Conservation (phyloP, 2,888 invertebrate species). For the Leptopilina syphax region DNA sequence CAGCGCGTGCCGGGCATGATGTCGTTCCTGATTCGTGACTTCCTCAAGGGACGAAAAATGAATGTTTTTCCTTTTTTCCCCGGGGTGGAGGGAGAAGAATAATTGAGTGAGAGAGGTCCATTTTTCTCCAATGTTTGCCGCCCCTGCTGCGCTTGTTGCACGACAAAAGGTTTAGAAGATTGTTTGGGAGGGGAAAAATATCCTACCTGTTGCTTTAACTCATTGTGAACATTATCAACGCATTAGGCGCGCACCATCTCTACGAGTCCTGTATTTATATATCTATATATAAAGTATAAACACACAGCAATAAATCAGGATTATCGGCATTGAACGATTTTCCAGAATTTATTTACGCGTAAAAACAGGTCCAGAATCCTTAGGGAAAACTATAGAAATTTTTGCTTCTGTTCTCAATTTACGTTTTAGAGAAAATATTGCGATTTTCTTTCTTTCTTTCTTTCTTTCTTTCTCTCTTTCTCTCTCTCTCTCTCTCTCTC, state of each 20-base stretch:
- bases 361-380: conserved; percentile 15
- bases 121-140: not conserved
- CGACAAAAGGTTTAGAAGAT: conserved; percentile 49
- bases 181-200: conserved; percentile 45
- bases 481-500: no score
- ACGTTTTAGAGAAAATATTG: not conserved
- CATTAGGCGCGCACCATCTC: conserved; percentile 22
- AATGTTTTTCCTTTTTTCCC: no score
- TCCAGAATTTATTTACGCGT: not conserved
- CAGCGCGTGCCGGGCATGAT: conserved; percentile 59
- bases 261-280: no score
- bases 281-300: no score
- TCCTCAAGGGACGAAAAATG: not conserved
- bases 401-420: conserved; percentile 25
- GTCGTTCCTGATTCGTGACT: conserved; percentile 44
- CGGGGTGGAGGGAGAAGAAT: no score
- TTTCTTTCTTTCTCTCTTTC: no score
- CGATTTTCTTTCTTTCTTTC: conserved; percentile 18
- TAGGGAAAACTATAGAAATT: not conserved
- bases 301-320: conserved; percentile 56
- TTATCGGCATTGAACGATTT: conserved; percentile 47
- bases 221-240: conserved; percentile 55
- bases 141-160: conserved; percentile 42
- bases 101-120: not conserved
- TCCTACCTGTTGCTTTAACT: conserved; percentile 59